Percentiles rank a stretch among this genome's conserved stretches.
Evolutionary conservation across 1,140 invertebrate species (phyloP).

Genomic region (Augochlora pura): DNA sequence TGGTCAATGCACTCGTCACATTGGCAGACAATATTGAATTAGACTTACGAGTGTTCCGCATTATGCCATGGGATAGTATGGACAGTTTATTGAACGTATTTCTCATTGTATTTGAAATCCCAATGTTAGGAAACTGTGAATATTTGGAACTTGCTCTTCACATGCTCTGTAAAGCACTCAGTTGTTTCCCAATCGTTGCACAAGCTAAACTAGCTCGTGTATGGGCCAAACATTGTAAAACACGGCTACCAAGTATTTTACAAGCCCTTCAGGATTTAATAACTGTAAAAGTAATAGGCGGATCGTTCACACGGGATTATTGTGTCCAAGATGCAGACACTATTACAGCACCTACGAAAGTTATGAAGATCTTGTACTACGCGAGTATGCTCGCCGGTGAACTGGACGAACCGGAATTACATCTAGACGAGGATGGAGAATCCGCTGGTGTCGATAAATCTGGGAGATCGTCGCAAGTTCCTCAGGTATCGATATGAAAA

Average conservation of each 20-base stretch:
- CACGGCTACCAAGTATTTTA: constrained; percentile 86
- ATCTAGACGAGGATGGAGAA: constrained; percentile 81
- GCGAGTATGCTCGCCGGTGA: constrained; percentile 92
- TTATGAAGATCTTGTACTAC: constrained; percentile 94
- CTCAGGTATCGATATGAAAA: constrained; percentile 43
- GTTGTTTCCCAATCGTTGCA: constrained; percentile 86
- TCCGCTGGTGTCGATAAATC: constrained; percentile 69
- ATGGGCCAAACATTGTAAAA: constrained; percentile 88
- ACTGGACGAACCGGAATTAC: constrained; percentile 84
- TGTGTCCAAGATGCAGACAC: constrained; percentile 91
- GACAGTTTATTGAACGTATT: constrained; percentile 87
- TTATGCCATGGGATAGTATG: constrained; percentile 74
- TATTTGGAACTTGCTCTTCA: constrained; percentile 92
- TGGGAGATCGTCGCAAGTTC: constrained; percentile 45
- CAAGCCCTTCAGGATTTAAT: constrained; percentile 93
- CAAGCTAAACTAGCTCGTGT: constrained; percentile 90
- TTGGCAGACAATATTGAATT: constrained; percentile 88
- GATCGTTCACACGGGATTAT: constrained; percentile 87
- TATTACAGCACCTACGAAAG: constrained; percentile 90
- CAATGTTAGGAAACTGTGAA: constrained; percentile 88
- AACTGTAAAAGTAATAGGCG: constrained; percentile 88
- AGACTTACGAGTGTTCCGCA: constrained; percentile 84
- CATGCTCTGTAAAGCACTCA: constrained; percentile 89
- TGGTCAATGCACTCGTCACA: constrained; percentile 89
- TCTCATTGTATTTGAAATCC: constrained; percentile 94